A percentile compares a stretch with the other conserved stretches of the same genome.
phyloP scores from a whole-genome alignment of 2,888 invertebrate genomes.

The Melikaiella ostensackeni region DNA sequence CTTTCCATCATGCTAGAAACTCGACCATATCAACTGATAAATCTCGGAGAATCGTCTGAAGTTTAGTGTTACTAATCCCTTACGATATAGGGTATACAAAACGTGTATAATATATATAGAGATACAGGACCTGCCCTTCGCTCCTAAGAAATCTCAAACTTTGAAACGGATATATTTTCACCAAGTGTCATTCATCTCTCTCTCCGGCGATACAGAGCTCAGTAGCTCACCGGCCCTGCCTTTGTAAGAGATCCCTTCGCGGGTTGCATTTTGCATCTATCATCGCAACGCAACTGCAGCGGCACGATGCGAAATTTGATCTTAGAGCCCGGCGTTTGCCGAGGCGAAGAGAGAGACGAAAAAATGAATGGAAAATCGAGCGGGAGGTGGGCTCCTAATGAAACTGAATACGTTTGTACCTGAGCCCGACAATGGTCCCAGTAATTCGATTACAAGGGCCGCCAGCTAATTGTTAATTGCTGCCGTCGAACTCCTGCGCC shows the following conservation, averaged over 20 bases:
- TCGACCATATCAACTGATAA: slow-evolving; percentile 43
- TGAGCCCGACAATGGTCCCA: slow-evolving; percentile 74
- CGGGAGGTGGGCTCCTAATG: slow-evolving; percentile 58
- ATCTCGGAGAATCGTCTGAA: slow-evolving; percentile 48
- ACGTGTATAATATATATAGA: not conserved
- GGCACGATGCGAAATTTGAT: slow-evolving; percentile 72
- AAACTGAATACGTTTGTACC: slow-evolving; percentile 77
- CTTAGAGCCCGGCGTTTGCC: slow-evolving; percentile 55
- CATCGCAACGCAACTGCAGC: slow-evolving; percentile 57
- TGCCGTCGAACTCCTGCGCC: slow-evolving; percentile 67
- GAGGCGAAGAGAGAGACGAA: slow-evolving; percentile 50
- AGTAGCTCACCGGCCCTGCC: slow-evolving; percentile 62
- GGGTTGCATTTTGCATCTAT: slow-evolving; percentile 73
- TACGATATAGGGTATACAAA: slow-evolving; percentile 43
- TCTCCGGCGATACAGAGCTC: slow-evolving; percentile 56
- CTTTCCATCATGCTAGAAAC: slow-evolving; percentile 17
- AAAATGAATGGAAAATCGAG: slow-evolving; percentile 55
- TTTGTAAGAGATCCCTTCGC: slow-evolving; percentile 75
- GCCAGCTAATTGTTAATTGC: slow-evolving; percentile 78
- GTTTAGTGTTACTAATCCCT: slow-evolving; percentile 67
- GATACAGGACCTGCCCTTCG: slow-evolving; percentile 17
- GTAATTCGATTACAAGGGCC: slow-evolving; percentile 78
- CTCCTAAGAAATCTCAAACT: slow-evolving; percentile 54
- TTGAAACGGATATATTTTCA: slow-evolving; percentile 77
- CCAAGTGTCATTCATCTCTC: slow-evolving; percentile 69